Evolutionary conservation across 2,113 vertebrate species (phyloP), one percentile per base, ranked within the genome.

Genomic region (Heliornis fulica): DNA sequence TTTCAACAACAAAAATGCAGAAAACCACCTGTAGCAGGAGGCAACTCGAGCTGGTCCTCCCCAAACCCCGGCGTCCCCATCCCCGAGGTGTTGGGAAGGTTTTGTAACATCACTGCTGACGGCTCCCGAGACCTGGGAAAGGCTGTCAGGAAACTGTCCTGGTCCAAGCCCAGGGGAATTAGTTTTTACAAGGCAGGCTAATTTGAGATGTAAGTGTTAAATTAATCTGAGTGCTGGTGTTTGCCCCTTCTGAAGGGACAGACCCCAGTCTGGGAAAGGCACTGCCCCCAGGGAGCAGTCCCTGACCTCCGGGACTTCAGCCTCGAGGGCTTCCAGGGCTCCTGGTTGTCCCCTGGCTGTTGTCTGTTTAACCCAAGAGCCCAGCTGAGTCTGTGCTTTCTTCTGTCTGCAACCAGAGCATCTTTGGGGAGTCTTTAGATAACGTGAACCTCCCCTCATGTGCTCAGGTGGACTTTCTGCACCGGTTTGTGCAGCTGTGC

Each of bases 151-250:
- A 41, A 71, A 12, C 40, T 9, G 70, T 13, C 26, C 4, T 10
- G 21, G 25, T 82, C 78, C 0, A 0, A 84, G 74, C 82, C 88
- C 66, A 51, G 68, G 90, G 79, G 83, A 85, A 77, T 92, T 77
- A 11, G 34, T 48, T 93, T 83, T 71, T 14, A 77, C 86, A 76
- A 93, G 59, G 41, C 54, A 60, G 51, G 56, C 72, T 93, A 80
- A 90, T 93, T 95, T 91, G 90, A 90, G 87, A 77, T 59, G 46
- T 32, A 59, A 82, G 90, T 66, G 13, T 93, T 91, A 54, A 87
- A 72, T 95, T 76, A 85, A 88, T 79, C 57, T 53, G 87, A 85
- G 95, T 51, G 11, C 66, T 86, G 88, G 32, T 87, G 71, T 77
- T 92, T 80, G 87, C 56, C 74, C 54, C 38, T 54, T 77, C 68